Percentiles rank a stretch among this genome's conserved stretches.
These are phyloP conservation scores for Paratilapia polleni DNA, from an alignment of 2,113 vertebrate genomes.

Conservation along the genomic window DNA sequence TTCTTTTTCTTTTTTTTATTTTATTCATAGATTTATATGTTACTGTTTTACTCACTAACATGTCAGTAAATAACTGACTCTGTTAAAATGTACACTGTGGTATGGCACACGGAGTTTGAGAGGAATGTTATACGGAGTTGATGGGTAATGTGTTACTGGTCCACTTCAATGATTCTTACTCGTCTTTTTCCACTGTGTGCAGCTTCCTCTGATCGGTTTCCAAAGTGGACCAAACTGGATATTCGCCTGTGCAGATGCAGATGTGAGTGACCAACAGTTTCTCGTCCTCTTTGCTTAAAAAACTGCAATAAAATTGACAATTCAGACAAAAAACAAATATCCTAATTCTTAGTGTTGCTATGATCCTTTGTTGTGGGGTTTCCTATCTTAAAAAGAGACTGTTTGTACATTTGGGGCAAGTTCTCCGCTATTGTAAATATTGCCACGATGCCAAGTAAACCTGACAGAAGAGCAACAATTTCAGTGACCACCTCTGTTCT, in stretches of 20 bases:
- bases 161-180: not conserved
- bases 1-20: not conserved
- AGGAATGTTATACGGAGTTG: not conserved
- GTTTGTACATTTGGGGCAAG: not conserved
- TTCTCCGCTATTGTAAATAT: not conserved
- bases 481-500: not conserved
- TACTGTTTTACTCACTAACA: not conserved
- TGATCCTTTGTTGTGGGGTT: not conserved
- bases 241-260: not conserved
- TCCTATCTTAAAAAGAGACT: no score
- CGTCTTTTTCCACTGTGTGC: not conserved
- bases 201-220: not conserved
- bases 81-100: not conserved
- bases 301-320: not conserved
- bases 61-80: not conserved
- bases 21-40: not conserved
- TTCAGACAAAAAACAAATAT: rapidly evolving
- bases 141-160: not conserved
- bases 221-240: no score
- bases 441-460: no score
- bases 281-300: not conserved
- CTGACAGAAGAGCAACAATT: not conserved
- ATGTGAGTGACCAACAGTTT: not conserved
- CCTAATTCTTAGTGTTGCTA: not conserved
- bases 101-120: no score